These are phyloP conservation scores for Ophion costatus DNA, from an alignment of 2,888 invertebrate species.

Conservation along the genomic window DNA sequence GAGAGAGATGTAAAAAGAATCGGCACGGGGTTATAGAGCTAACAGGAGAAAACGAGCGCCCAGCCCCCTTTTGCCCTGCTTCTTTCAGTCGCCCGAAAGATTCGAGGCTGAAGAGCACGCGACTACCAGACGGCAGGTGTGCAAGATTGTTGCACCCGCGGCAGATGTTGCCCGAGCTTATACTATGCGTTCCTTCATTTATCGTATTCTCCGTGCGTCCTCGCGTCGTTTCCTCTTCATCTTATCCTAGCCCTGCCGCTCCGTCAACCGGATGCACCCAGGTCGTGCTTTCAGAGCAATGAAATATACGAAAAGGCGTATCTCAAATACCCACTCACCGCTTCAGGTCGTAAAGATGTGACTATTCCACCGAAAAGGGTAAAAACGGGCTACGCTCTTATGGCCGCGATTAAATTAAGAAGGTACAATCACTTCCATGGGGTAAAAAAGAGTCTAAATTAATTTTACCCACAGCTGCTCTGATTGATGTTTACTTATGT, in stretches of 20 bases:
- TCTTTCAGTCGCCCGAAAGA: conserved; percentile 62
- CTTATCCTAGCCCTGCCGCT: conserved; percentile 22
- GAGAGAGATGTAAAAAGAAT: conserved; percentile 36
- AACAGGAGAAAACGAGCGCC: conserved; percentile 38
- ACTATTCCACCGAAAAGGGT: too few species aligned
- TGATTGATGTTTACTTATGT: too few species aligned
- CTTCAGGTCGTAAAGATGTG: background rate
- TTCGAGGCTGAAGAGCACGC: conserved; percentile 76
- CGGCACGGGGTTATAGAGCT: conserved; percentile 24
- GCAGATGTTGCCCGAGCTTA: conserved; percentile 78
- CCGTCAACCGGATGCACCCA: conserved; percentile 31
- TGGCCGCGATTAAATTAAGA: too few species aligned
- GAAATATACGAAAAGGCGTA: conserved; percentile 2
- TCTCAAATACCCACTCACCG: background rate
- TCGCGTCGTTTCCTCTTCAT: conserved; percentile 26
- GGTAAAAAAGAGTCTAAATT: too few species aligned
- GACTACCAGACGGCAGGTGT: conserved; percentile 83
- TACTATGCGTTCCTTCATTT: conserved; percentile 52
- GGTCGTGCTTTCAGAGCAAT: conserved; percentile 1
- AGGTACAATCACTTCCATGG: too few species aligned
- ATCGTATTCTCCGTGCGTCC: conserved; percentile 38
- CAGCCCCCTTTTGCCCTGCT: conserved; percentile 63
- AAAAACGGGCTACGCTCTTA: too few species aligned
- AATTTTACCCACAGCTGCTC: too few species aligned
- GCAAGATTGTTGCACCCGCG: conserved; percentile 81